Evolutionary conservation across 2,113 vertebrate genomes (phyloP).

Genomic region (Pseudonaja textilis): DNA sequence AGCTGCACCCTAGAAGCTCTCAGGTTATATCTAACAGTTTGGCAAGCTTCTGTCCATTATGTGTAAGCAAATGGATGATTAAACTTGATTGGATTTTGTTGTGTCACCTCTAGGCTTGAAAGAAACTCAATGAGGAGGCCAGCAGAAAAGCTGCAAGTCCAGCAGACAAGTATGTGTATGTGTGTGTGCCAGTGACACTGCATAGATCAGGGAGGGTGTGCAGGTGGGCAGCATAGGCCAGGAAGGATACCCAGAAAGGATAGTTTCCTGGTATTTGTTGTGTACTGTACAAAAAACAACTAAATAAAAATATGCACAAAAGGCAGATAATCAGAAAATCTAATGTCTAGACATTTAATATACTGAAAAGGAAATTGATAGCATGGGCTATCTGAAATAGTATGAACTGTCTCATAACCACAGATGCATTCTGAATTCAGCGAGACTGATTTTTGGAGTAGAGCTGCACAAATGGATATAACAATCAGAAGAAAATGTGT

Average conservation of each 20-base stretch:
- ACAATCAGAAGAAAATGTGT: not conserved
- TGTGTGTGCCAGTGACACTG: not conserved
- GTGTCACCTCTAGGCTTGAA: not conserved
- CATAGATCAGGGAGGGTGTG: not conserved
- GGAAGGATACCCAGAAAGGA: not conserved
- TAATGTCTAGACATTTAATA: not conserved
- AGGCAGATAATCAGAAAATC: not conserved
- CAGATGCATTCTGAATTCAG: not conserved
- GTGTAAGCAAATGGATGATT: not conserved
- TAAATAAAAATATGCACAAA: not conserved
- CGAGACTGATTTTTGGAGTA: not conserved
- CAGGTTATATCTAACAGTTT: not conserved
- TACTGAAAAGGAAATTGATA: not conserved
- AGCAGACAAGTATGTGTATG: not conserved
- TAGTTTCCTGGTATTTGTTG: not conserved
- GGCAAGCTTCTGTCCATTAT: not conserved
- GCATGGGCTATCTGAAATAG: not conserved
- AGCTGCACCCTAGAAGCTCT: not conserved
- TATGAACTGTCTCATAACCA: not conserved
- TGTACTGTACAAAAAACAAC: not conserved
- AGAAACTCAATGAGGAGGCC: not conserved
- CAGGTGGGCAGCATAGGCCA: not conserved
- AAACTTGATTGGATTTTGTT: not conserved
- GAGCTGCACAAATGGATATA: not conserved
- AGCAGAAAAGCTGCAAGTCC: not conserved